A percentile compares a stretch with the other conserved stretches of the same genome.
Evolutionary conservation across 2,888 invertebrate species (phyloP).

Genomic region (Timandra comae): DNA sequence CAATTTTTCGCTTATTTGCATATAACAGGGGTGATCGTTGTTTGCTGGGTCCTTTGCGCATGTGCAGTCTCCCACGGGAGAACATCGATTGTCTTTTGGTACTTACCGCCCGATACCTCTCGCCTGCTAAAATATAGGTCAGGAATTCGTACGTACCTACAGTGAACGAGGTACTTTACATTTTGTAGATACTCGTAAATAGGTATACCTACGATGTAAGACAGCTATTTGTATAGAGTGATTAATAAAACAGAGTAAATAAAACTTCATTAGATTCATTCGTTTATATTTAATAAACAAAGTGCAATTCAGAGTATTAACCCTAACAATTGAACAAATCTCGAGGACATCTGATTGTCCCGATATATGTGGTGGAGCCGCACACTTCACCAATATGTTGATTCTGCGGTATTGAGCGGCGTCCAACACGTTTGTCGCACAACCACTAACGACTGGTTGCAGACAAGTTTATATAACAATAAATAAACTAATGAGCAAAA

Average conservation of each 20-base stretch:
- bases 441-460: slow-evolving; percentile 51
- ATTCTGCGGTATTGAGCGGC: slow-evolving; percentile 31
- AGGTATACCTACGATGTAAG: neutral
- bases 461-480: slow-evolving; percentile 52
- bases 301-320: slow-evolving; percentile 77
- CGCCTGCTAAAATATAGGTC: slow-evolving; percentile 57
- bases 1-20: slow-evolving; percentile 16
- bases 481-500: slow-evolving; percentile 50
- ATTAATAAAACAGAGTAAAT: no score
- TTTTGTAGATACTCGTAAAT: no score
- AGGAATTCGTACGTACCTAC: slow-evolving; percentile 35
- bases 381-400: slow-evolving; percentile 29
- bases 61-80: slow-evolving; percentile 72
- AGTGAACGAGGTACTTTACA: no score
- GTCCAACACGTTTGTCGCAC: slow-evolving; percentile 50
- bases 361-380: slow-evolving; percentile 44
- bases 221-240: no score
- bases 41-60: slow-evolving; percentile 43
- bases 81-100: slow-evolving; percentile 64
- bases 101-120: slow-evolving; percentile 35
- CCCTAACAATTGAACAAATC: slow-evolving; percentile 75
- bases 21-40: slow-evolving; percentile 16
- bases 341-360: slow-evolving; percentile 57
- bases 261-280: slow-evolving; percentile 59
- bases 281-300: slow-evolving; percentile 78